phyloP scores from a whole-genome alignment of 2,888 invertebrate genomes.

The Colostygia pectinataria region DNA sequence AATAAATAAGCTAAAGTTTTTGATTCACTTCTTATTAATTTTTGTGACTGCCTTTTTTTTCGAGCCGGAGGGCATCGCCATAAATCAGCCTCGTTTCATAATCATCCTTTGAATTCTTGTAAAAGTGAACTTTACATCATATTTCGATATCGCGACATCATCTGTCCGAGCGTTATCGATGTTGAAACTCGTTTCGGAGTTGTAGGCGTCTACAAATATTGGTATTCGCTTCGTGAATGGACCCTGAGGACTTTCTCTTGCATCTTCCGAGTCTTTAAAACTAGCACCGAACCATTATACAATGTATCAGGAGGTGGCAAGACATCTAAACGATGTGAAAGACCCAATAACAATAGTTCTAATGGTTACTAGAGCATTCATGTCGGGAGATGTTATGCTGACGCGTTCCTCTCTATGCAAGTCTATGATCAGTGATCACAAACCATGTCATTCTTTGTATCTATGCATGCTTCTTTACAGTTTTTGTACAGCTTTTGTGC shows the following conservation, averaged over 20 bases:
- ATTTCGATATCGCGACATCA: slow-evolving; percentile 47
- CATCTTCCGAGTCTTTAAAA: slow-evolving; percentile 60
- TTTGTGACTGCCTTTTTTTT: too few relatives aligned
- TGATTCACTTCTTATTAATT: too few relatives aligned
- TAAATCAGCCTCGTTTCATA: background rate
- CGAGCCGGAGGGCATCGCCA: background rate
- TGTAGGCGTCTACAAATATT: slow-evolving; percentile 79
- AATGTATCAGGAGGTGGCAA: slow-evolving; percentile 1
- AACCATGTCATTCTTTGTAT: too few relatives aligned
- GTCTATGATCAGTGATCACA: too few relatives aligned
- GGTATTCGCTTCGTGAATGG: slow-evolving; percentile 82
- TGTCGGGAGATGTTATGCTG: too few relatives aligned
- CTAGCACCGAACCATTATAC: slow-evolving; percentile 40
- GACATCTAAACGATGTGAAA: too few relatives aligned
- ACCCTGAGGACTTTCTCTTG: slow-evolving; percentile 78
- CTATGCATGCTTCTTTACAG: too few relatives aligned
- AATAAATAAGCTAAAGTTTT: too few relatives aligned
- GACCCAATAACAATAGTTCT: too few relatives aligned
- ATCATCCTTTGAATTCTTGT: background rate
- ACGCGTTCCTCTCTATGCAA: too few relatives aligned
- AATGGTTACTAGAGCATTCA: too few relatives aligned
- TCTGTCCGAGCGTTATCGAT: slow-evolving; percentile 54
- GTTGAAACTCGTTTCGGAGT: slow-evolving; percentile 77
- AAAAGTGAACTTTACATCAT: slow-evolving; percentile 1
- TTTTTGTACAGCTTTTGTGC: too few relatives aligned